Base-by-base conservation (phyloP, 1,140 invertebrate genomes). In the Drosophila ercepeae region DNA sequence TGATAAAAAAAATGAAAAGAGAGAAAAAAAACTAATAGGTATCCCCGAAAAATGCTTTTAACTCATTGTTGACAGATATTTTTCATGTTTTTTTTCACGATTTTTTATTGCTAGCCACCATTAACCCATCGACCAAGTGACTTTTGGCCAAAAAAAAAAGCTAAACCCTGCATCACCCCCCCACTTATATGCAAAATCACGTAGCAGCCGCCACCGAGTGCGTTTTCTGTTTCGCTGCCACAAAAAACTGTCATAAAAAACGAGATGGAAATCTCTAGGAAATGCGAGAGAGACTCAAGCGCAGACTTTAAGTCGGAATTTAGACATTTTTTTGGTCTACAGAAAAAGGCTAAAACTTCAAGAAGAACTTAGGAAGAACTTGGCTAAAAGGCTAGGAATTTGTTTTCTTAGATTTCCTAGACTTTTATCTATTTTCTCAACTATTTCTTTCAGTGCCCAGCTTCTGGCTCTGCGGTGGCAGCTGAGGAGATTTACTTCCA, bases 171-270 rank as follows among this genome's bases (percentile, higher is more conserved):
- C n/a, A n/a, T n/a, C n/a, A n/a, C n/a, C n/a, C 36, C 27, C 25
- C 32, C 53, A 50, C 8, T 9, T 58, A 50, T 8, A 72, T 77
- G 59, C 75, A 77, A 78, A 78, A 78, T 78, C 75, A 77, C 75
- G 75, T 77, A 77, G 67, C 57, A 23, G 50, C 29, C 59, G 67
- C 57, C 23, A 51, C 29, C 59, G 45, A 52, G 58, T 60, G 49
- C 60, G 49, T 36, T 36, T 3, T 36, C 7, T 36, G 9, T 36
- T 48, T n/a, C n/a, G n/a, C n/a, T 65, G 68, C 48, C 25, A 74
- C n/a, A 36, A 45, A 18, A 67, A 77, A 67, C 75, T 78, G 75
- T 57, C 75, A 68, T 78, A 78, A 78, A 78, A 78, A 61, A 29
- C 52, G 52, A 73, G 75, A 78, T 78, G 68, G 42, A 53, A 72